Evolutionary conservation across 2,888 invertebrate genomes (phyloP), one percentile per base, ranked within the genome.

Genomic region (Acanthopleura granulata): DNA sequence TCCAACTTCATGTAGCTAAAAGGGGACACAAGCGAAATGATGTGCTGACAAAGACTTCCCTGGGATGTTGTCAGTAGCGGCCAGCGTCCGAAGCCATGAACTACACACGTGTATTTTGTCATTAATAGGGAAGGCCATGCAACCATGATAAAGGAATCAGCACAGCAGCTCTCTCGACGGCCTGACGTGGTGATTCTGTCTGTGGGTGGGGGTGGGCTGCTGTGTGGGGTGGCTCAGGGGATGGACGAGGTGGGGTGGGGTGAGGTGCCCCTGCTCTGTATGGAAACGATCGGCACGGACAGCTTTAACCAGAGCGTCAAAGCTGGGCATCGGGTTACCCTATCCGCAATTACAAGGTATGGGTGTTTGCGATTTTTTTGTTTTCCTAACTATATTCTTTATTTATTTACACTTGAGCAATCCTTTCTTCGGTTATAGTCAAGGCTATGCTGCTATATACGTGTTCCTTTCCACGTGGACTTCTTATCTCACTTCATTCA

Each of bases 121-220:
- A 27, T 49, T 73, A 75, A 14, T 77, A 92, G 92, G 92, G 89
- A 90, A 76, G 92, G 92, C 1, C 89, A 92, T 81, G 81, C 88
- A 0, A 86, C 88, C 15, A 81, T 92, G 75, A 88, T 92, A 1
- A 83, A 83, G 27, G 92, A 92, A 82, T 86, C 90, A 1, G 80
- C 86, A n/a, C 79, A 85, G 25, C 90, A 92, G 79, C 79, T 92
- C 74, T 76, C 81, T 18, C 80, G 76, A 18, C 84, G 82, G 62
- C 92, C 92, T 25, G 90, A 91, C 75, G 87, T 90, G 25, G 84
- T 92, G 12, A 87, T 92, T 18, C 83, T 89, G 0, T 89, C 90
- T 72, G 92, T 92, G 18, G 92, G 92, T 22, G 92, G 92, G 1
- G 92, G 92, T 0, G 92, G 92, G 0, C 84, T 92, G 27, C 77